These are phyloP conservation scores for Glyphotaelius pellucidus DNA, from an alignment of 2,888 invertebrate species.

Conservation along the genomic window DNA sequence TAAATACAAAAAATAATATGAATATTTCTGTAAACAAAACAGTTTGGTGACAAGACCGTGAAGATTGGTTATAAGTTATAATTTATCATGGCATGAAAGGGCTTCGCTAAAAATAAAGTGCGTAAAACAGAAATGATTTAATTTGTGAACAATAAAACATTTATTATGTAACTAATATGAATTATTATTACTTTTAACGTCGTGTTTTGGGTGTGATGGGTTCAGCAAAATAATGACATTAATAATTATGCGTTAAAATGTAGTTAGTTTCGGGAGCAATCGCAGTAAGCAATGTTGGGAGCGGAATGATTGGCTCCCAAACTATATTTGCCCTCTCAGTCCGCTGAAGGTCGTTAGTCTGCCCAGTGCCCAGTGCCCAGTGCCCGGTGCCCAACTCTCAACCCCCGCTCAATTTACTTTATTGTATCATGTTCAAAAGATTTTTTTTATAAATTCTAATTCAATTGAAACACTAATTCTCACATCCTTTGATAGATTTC, in stretches of 20 bases:
- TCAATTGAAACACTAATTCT: too few relatives aligned
- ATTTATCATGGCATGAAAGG: neutral
- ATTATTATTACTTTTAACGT: neutral
- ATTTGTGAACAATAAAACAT: neutral
- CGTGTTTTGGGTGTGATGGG: neutral
- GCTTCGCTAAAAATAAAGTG: neutral
- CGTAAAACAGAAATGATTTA: neutral
- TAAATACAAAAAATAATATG: neutral
- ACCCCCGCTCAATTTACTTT: neutral
- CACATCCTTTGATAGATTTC: neutral
- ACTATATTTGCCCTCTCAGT: slow-evolving; percentile 49
- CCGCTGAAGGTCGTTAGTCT: slow-evolving; percentile 45
- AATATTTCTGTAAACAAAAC: neutral
- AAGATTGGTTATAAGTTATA: neutral
- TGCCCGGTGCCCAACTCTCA: neutral
- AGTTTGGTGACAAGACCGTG: neutral
- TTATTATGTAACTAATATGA: neutral
- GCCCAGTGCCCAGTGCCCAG: neutral
- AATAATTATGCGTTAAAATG: neutral
- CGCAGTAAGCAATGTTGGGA: neutral
- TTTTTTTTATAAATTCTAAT: neutral
- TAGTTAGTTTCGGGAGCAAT: neutral
- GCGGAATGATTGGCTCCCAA: neutral
- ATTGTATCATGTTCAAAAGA: neutral
- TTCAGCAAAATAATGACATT: neutral